These are phyloP conservation scores for Eilema sororculum DNA, from an alignment of 2,888 invertebrate genomes.

Conservation along the genomic window DNA sequence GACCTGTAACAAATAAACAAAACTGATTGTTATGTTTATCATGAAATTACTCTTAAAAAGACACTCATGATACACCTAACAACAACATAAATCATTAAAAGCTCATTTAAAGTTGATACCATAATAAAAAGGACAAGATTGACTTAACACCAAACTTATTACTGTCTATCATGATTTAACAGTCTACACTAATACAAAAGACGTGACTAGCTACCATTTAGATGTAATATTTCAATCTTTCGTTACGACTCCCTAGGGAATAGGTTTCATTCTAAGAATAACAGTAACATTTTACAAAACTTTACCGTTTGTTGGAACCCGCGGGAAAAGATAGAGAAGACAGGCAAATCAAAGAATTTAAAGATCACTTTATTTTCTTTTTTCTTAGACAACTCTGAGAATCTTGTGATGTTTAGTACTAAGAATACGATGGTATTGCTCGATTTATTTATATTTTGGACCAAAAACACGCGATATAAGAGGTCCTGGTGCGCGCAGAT, in stretches of 20 bases:
- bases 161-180: not conserved
- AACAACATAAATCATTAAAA: not conserved
- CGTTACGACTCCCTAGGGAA: slow-evolving; percentile 12
- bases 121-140: not conserved
- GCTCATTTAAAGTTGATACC: not conserved
- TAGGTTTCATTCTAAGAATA: not conserved
- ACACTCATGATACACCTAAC: too few relatives aligned
- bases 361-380: too few relatives aligned
- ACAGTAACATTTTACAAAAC: slow-evolving; percentile 8
- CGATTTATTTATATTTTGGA: too few relatives aligned
- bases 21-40: not conserved
- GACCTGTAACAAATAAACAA: slow-evolving; percentile 12
- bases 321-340: not conserved
- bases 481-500: too few relatives aligned
- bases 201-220: not conserved
- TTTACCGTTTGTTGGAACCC: slow-evolving; percentile 7
- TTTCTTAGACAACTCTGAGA: not conserved
- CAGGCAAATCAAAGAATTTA: too few relatives aligned
- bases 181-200: not conserved
- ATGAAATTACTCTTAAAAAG: too few relatives aligned
- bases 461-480: too few relatives aligned
- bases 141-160: too few relatives aligned
- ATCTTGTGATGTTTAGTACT: not conserved
- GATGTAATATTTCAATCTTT: slow-evolving; percentile 3
- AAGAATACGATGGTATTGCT: too few relatives aligned